These are phyloP conservation scores for Orbicella faveolata DNA, from an alignment of 64 coral and sea anemone species.

Conservation along the genomic window DNA sequence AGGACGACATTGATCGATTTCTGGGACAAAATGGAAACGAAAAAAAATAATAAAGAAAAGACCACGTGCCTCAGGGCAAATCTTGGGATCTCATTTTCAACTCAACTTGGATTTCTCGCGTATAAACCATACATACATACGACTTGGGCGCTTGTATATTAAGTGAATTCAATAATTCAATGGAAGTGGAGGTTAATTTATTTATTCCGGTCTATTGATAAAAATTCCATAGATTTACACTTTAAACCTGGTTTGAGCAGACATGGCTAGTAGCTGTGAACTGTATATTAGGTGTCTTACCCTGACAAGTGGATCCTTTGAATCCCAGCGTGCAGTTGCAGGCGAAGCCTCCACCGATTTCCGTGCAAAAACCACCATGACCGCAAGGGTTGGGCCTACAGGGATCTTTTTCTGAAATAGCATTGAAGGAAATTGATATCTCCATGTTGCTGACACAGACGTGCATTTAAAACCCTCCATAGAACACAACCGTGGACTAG, in stretches of 20 bases:
- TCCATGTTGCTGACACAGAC: neutral
- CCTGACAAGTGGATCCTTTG: conserved; percentile 85
- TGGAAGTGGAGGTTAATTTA: no score
- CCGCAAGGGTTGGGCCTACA: conserved; percentile 89
- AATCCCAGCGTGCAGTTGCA: conserved; percentile 88
- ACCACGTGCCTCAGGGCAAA: no score
- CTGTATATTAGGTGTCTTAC: conserved; percentile 13
- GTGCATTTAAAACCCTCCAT: neutral
- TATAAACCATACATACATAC: no score
- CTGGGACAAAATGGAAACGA: neutral
- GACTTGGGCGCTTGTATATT: no score
- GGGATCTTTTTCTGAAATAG: conserved; percentile 68
- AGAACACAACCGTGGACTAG: no score
- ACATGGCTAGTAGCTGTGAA: neutral
- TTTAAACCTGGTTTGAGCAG: no score
- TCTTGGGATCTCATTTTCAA: no score
- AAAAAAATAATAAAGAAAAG: no score
- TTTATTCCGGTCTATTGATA: no score
- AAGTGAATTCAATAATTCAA: no score
- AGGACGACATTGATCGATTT: conserved; percentile 79
- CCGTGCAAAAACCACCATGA: conserved; percentile 69
- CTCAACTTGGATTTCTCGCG: no score
- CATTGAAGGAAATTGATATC: neutral
- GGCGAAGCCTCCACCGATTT: conserved; percentile 74
- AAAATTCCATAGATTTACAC: no score